Base-by-base conservation (phyloP, 2,888 invertebrate genomes). In the Tineola bisselliella region DNA sequence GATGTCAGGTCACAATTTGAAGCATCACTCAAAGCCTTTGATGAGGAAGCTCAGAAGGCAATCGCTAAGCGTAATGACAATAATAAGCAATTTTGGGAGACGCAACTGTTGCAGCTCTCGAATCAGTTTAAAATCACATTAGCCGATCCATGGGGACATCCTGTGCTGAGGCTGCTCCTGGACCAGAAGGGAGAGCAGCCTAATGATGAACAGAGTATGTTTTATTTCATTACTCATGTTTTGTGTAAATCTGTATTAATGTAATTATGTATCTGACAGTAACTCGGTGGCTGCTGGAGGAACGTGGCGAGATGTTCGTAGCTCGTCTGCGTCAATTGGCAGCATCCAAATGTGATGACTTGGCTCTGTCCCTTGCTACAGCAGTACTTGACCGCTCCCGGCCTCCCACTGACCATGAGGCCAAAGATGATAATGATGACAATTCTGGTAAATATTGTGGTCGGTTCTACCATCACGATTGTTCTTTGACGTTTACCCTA, bases 261-360 rank as follows among this genome's bases (percentile, higher is more conserved):
- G n/a, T n/a, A 25, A 6, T 25, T 4, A 25, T 25, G 25, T 25
- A 6, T 25, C 6, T 13, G 1, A 13, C 48, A 48, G 48, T 48
- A 17, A 48, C 13, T 5, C 15, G 15, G 77, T 91, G 90, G 84
- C 88, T 91, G 72, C 87, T 82, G 66, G 83, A 88, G 67, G 91
- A 91, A 77, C 88, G 88, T 63, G 89, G 88, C 56, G 82, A 88
- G 66, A 80, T 90, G 72, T 83, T 91, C 69, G 83, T 88, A 70
- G 87, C 88, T 76, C 86, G 91, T 65, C 79, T 91, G 65, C 89
- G 89, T 62, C 89, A 90, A 74, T 84, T 91, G 65, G 88, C 89
- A 67, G 84, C 89, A 68, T 87, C 89, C 62, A 88, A 88, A 66
- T 88, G 89, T 80, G 88, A 88, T 75, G 90, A 90, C 73, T 77